phyloP scores from a whole-genome alignment of 2,888 invertebrate genomes.

The Aporophyla lueneburgensis region DNA sequence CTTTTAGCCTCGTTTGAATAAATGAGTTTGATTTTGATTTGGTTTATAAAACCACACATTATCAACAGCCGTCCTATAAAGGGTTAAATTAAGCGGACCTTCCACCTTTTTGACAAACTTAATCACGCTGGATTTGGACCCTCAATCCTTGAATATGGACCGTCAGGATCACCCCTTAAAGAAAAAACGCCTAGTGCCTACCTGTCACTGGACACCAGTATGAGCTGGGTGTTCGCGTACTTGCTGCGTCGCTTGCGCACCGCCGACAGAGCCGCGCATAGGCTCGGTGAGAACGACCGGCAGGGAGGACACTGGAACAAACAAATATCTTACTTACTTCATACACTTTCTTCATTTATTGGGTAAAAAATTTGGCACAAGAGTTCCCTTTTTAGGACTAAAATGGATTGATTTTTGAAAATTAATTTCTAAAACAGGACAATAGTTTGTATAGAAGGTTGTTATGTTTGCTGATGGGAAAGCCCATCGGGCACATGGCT shows the following conservation, averaged over 20 bases:
- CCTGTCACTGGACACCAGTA: conserved; percentile 97
- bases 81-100: not conserved
- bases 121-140: not conserved
- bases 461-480: too few species aligned
- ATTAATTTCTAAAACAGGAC: too few species aligned
- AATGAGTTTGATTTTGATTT: not conserved
- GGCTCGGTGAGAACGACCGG: conserved; percentile 95
- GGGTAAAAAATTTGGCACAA: too few species aligned
- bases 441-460: too few species aligned
- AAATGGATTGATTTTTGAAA: too few species aligned
- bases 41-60: not conserved
- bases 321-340: not conserved
- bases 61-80: too few species aligned
- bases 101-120: not conserved
- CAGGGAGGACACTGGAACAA: conserved; percentile 95
- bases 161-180: not conserved
- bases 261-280: conserved; percentile 93
- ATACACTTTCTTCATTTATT: too few species aligned
- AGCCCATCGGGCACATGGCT: too few species aligned
- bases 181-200: conserved; percentile 79
- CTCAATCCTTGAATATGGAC: not conserved
- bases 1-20: too few species aligned
- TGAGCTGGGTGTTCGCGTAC: conserved; percentile 93
- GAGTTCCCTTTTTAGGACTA: too few species aligned
- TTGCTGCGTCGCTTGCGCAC: conserved; percentile 92